Percentiles rank a stretch among this genome's conserved stretches.
These are phyloP conservation scores for Graptemys geographica DNA, from an alignment of 2,797 vertebrate genomes.

Conservation along the genomic window DNA sequence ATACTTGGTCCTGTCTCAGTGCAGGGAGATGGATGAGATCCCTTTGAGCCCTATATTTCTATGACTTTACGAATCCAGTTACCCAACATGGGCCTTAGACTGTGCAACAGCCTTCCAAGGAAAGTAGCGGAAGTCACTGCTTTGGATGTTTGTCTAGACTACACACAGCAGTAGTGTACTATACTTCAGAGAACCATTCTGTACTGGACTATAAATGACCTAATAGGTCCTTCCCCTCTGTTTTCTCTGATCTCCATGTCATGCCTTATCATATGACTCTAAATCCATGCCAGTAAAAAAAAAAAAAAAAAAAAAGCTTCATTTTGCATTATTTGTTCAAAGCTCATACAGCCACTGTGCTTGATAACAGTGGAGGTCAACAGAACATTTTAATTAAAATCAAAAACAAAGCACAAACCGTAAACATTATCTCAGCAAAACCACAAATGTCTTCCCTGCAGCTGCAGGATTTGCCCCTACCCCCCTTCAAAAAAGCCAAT, in stretches of 20 bases:
- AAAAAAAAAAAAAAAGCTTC: neutral
- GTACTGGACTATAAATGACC: accelerated
- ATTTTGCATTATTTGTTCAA: neutral
- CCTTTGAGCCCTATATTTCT: neutral
- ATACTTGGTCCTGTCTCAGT: neutral
- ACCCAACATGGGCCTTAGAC: neutral
- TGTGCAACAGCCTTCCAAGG: neutral
- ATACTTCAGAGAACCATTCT: accelerated
- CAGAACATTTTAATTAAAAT: slow-evolving; percentile 83
- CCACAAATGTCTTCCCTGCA: slow-evolving; percentile 76
- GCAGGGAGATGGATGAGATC: neutral
- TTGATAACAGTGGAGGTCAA: slow-evolving; percentile 80
- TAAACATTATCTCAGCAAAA: slow-evolving; percentile 83
- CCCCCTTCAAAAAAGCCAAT: slow-evolving; percentile 79
- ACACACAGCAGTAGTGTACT: neutral
- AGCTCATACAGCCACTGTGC: neutral
- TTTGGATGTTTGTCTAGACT: neutral
- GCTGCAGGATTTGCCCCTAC: slow-evolving; percentile 61
- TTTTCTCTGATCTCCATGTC: neutral
- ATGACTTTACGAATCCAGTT: neutral
- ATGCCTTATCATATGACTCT: neutral
- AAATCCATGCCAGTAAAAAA: neutral
- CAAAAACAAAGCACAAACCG: slow-evolving; percentile 85
- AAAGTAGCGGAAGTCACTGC: neutral
- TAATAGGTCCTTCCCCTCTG: neutral